Evolutionary conservation across 2,113 vertebrate species (phyloP), one percentile per base, ranked within the genome.

Genomic region (Zapus hudsonius): DNA sequence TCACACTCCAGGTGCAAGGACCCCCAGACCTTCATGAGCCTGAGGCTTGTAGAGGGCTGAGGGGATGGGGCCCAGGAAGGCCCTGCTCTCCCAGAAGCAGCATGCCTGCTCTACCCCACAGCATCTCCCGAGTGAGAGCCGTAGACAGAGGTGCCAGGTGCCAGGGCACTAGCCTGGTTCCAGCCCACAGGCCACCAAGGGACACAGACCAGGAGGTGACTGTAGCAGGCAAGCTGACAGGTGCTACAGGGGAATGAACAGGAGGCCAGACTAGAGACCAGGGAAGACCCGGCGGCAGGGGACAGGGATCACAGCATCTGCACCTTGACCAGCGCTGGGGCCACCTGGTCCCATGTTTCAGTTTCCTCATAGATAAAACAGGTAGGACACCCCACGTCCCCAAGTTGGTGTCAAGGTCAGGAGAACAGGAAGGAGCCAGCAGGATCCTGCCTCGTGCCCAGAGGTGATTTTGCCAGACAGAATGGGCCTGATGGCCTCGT

Each of bases 211-310:
- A 16, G 66, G 40, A 44, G 31, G 44, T 7, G 9, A 19, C n/a
- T 27, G 10, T 1, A 10, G 25, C 13, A 0, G 0, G 42, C 57
- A 3, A 11, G 23, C 0, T 7, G 57, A 55, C 2, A 1, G n/a
- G n/a, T 2, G 17, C 42, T 27, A 27, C 52, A n/a, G 5, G 2
- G 89, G 70, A 19, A 3, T 29, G 22, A 38, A 59, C 6, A 36
- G 29, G 12, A 2, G 38, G 20, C 20, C 1, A 5, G 38, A 16
- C 11, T 1, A 3, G 33, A 59, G 55, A 7, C 6, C 33, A 3
- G 2, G 78, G 66, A 55, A 63, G 12, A 1, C 22, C 66, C 29
- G 23, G 2, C 29, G 23, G 2, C 0, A 0, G 80, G 42, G 0
- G 3, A 40, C 20, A 36, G 16, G 75, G 36, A 15, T 5, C 12